Conservation (phyloP, 2,888 invertebrate genomes). For the Vanessa cardui region DNA sequence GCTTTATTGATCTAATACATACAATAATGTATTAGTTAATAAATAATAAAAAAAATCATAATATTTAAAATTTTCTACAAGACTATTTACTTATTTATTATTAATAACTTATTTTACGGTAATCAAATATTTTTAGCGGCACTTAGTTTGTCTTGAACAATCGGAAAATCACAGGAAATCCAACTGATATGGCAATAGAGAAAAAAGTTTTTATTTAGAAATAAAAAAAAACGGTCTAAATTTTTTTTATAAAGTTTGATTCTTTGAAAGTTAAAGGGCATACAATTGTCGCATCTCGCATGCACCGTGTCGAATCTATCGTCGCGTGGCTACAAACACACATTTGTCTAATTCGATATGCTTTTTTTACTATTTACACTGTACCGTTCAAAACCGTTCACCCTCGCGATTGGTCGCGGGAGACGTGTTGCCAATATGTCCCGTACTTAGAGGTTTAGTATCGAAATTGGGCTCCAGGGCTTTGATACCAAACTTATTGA, state of each 20-base stretch:
- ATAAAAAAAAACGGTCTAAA: background rate
- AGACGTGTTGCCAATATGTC: conserved; percentile 73
- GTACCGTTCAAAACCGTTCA: conserved; percentile 54
- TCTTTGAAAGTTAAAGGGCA: background rate
- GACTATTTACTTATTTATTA: no score
- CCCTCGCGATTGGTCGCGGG: conserved; percentile 76
- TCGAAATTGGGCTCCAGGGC: conserved; percentile 57
- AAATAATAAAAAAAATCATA: no score
- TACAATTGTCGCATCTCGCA: conserved; percentile 38
- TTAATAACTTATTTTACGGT: no score
- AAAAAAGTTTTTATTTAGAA: background rate
- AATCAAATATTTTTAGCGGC: no score
- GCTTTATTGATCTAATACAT: no score
- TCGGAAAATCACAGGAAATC: no score
- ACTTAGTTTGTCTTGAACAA: no score
- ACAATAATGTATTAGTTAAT: no score
- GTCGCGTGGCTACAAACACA: conserved; percentile 79
- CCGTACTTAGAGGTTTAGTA: conserved; percentile 62
- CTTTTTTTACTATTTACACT: conserved; percentile 74
- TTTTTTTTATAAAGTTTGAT: background rate
- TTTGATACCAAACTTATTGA: conserved; percentile 24
- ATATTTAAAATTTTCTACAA: no score
- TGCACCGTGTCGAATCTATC: conserved; percentile 58
- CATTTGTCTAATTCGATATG: conserved; percentile 79
- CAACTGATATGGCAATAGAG: no score